Conservation (phyloP, 2,113 vertebrate species). For the Acanthochromis polyacanthus region DNA sequence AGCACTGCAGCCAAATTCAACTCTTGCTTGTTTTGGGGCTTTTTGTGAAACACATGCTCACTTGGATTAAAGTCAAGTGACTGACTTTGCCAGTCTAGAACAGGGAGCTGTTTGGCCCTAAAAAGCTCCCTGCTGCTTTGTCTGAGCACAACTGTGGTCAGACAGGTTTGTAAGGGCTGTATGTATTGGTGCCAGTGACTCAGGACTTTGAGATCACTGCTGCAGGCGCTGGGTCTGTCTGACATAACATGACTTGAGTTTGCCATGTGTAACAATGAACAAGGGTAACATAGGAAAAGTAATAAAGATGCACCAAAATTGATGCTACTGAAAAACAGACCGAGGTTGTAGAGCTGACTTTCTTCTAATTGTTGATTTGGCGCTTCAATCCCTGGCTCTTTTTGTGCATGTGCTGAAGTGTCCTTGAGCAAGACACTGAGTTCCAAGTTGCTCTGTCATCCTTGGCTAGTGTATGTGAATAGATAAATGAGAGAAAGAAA, state of each 20-base stretch:
- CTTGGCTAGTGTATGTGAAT: too few species aligned
- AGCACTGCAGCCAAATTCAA: neutral
- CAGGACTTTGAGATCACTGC: neutral
- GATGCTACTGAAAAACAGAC: too few species aligned
- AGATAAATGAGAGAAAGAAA: too few species aligned
- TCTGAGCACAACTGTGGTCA: neutral
- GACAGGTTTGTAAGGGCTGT: neutral
- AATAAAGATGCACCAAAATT: neutral
- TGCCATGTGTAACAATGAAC: neutral
- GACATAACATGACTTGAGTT: neutral
- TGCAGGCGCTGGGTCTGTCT: neutral
- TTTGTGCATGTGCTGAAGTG: too few species aligned
- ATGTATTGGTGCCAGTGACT: neutral
- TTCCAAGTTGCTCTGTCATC: too few species aligned
- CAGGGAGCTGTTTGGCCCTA: neutral
- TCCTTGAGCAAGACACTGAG: too few species aligned
- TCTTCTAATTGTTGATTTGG: too few species aligned
- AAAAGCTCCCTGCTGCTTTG: neutral
- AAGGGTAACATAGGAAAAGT: neutral
- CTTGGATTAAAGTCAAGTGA: conserved; percentile 1
- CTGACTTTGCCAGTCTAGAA: neutral
- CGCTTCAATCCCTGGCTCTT: too few species aligned
- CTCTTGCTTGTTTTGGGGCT: neutral
- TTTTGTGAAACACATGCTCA: conserved; percentile 12
- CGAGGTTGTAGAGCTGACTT: too few species aligned